Base-by-base conservation (phyloP, 1,140 invertebrate genomes). In the Cotesia glomerata region DNA sequence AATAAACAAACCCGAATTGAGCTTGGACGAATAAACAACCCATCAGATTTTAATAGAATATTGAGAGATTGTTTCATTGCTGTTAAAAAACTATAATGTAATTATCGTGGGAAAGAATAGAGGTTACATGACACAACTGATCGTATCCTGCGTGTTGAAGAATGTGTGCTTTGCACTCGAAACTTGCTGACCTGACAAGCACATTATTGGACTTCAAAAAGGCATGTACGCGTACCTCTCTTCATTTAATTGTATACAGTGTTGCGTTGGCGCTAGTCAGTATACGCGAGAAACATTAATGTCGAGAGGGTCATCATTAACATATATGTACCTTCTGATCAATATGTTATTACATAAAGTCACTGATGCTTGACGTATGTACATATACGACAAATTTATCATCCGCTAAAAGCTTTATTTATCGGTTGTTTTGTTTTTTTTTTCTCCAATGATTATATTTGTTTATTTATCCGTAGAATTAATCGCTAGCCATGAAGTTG, bases 111-210 rank as follows among this genome's bases (percentile, higher is more conserved):
- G 36, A 39, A 64, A 13, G 14, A 18, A 13, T 62, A 9, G 5
- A 61, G 16, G 8, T 26, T 32, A 59, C 34, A 32, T 18, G 34
- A 62, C 13, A 32, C 59, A 62, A 62, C 18, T 8, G 16, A 35
- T 34, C 59, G 34, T n/a, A 34, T 26, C 9, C 34, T 59, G 13
- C 32, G 54, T 39, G 34, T 52, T 49, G 69, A 71, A 51, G 59
- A 71, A 36, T 64, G 69, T 69, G 34, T 69, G 56, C 67, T 59
- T 59, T 69, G 67, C 67, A 69, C 67, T 69, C 54, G 54, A 69
- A 69, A 59, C 26, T 61, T 52, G 67, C 67, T 61, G 32, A 45
- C 54, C 59, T 56, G 36, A 69, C 54, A 35, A 61, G 67, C 4
- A 13, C 35, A 45, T 16, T 52, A 32, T 16, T 51, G 64, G 45